These are phyloP conservation scores for Latrodectus geometricus DNA, from an alignment of 1,140 invertebrate species.

Conservation along the genomic window DNA sequence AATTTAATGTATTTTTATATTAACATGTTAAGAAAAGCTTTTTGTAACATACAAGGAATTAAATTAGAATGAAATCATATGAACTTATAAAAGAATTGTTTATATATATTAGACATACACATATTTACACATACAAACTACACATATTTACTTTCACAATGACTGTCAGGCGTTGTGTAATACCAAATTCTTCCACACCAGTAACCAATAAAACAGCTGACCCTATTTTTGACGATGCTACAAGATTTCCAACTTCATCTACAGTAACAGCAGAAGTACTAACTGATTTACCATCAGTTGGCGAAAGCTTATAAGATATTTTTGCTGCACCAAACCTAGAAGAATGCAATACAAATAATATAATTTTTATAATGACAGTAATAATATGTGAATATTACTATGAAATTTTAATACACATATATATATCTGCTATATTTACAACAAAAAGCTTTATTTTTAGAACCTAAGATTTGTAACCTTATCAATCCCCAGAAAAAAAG, in stretches of 20 bases:
- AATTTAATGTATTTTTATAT: constrained; percentile 5
- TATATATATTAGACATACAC: too few relatives aligned
- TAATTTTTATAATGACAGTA: not conserved
- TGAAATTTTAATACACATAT: too few relatives aligned
- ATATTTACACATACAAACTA: too few relatives aligned
- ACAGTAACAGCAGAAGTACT: constrained; percentile 24
- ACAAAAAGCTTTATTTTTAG: too few relatives aligned
- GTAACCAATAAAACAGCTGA: constrained; percentile 75
- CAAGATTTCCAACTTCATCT: constrained; percentile 36
- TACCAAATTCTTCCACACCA: constrained; percentile 73
- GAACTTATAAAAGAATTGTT: not conserved
- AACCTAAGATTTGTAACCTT: too few relatives aligned
- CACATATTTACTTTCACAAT: constrained; percentile 68
- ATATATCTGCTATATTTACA: too few relatives aligned
- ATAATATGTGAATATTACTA: too few relatives aligned
- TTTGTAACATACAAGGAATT: not conserved
- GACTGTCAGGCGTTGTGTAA: constrained; percentile 71
- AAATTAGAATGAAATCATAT: constrained; percentile 24
- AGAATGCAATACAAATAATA: not conserved
- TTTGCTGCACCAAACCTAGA: constrained; percentile 70
- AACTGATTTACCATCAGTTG: constrained; percentile 27
- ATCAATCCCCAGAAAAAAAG: too few relatives aligned
- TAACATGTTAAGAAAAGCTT: not conserved
- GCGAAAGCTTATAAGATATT: constrained; percentile 66
- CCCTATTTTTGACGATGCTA: constrained; percentile 69